Base-by-base conservation (phyloP, 2,797 vertebrate species). In the Coregonus sp. region DNA sequence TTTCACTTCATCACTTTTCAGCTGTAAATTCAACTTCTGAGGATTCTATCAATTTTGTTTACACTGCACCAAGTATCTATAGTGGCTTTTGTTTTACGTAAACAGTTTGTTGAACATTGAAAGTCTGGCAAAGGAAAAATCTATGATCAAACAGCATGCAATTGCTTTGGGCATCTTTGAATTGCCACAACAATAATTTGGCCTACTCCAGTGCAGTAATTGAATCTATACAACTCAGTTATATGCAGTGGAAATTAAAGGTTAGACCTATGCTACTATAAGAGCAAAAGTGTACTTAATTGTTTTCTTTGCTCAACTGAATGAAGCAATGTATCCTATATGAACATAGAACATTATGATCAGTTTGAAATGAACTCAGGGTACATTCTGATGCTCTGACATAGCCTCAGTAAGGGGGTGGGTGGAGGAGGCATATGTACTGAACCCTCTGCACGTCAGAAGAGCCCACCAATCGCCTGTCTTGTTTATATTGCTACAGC, bases 401-500 rank as follows among this genome's bases (percentile, higher is more conserved):
- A 63, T 11, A 9, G 59, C 59, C 16, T 56, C 7, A 4, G 69
- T n/a, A 31, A 71, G 14, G 31, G 25, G 51, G 5, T 56, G 70
- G 70, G 25, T 33, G 31, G 72, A 63, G 11, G 54, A 73, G 40
- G 40, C 40, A 47, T 47, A 47, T 47, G 40, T 15, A 16, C 51
- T 9, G 67, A n/a, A 3, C 29, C 9, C 59, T 14, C 40, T 25
- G 90, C 76, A 11, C 6, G 0, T 47, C 40, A 51, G 25, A n/a
- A 66, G 75, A 14, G 52, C 52, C 72, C 67, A 76, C 93, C 93
- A 92, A 94, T 94, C 83, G 37, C 20, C 50, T 71, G 11, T 40
- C 14, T 83, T 90, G 90, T 93, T 93, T 86, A 90, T 89, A 33
- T 82, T 78, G 84, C 78, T 76, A 82, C 83, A 73, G 63, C 40